A percentile compares a stretch with the other conserved stretches of the same genome.
These are phyloP conservation scores for Styela clava DNA, from an alignment of 23 tunicate genomes.

Conservation along the genomic window DNA sequence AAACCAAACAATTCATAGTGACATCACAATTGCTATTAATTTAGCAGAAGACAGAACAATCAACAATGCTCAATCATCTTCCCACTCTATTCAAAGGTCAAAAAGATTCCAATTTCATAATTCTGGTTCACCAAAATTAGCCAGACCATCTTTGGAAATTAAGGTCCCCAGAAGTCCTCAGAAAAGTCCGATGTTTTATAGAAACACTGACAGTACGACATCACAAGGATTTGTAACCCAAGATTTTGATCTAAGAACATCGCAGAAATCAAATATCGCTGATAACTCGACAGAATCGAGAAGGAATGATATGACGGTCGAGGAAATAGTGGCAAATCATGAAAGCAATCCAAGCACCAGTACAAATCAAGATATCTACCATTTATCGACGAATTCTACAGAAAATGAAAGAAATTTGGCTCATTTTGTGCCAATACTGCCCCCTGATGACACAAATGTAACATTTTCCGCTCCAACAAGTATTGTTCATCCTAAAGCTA, in stretches of 20 bases:
- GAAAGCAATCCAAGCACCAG: background rate
- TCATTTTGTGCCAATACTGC: constrained; percentile 8
- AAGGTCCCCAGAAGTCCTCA: background rate
- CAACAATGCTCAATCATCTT: background rate
- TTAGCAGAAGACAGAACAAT: background rate
- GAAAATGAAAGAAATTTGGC: background rate
- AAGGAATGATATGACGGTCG: background rate
- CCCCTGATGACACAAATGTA: constrained; percentile 1
- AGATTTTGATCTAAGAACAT: no score
- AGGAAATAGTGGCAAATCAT: background rate
- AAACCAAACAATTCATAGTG: background rate
- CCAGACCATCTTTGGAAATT: background rate
- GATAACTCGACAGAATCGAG: background rate
- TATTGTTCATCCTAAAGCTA: constrained; percentile 16
- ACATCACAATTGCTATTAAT: background rate
- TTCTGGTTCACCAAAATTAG: background rate
- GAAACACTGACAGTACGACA: background rate
- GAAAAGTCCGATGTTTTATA: constrained; percentile 12
- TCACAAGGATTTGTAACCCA: background rate
- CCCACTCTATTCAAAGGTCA: background rate
- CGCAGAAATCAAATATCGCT: background rate
- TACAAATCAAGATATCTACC: background rate
- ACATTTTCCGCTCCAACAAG: background rate
- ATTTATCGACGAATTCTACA: background rate
- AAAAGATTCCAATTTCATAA: background rate